Conservation (phyloP, 1,140 invertebrate species). For the Drosophila guanche region DNA sequence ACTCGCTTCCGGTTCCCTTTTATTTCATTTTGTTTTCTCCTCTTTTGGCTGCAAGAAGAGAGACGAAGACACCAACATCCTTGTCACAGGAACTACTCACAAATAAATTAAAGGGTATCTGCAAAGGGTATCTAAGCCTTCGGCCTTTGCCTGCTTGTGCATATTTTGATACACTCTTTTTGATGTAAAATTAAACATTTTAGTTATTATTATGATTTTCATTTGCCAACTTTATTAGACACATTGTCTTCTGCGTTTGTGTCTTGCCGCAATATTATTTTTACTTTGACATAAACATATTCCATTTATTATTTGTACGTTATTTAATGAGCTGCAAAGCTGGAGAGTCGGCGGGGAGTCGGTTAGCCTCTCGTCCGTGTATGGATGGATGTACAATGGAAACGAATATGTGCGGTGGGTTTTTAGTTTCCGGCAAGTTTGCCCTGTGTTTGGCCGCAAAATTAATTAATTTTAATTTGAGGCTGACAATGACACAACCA, state of each 20-base stretch:
- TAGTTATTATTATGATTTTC: conserved; percentile 45
- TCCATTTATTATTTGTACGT: background rate
- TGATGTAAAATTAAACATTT: conserved; percentile 58
- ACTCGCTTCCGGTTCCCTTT: conserved; percentile 26
- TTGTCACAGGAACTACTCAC: too few species aligned
- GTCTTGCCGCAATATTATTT: conserved; percentile 31
- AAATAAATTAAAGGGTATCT: too few species aligned
- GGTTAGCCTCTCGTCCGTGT: background rate
- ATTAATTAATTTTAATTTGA: conserved; percentile 66
- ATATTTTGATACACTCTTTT: conserved; percentile 23
- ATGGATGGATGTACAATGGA: background rate
- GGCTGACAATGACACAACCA: conserved; percentile 10
- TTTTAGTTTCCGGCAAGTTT: conserved; percentile 29
- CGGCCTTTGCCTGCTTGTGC: background rate
- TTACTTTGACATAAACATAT: conserved; percentile 29
- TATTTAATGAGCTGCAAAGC: conserved; percentile 39
- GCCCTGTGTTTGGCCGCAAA: conserved; percentile 32
- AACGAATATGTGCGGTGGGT: conserved; percentile 3
- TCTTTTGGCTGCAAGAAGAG: background rate
- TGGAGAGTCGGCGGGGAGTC: background rate
- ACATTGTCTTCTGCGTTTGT: background rate
- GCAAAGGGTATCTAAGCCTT: too few species aligned
- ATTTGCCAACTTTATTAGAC: conserved; percentile 24
- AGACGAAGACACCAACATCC: too few species aligned
- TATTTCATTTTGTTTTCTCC: background rate